A percentile compares a stretch with the other conserved stretches of the same genome.
phyloP scores from a whole-genome alignment of 2,113 vertebrate species.

The Garra rufa region DNA sequence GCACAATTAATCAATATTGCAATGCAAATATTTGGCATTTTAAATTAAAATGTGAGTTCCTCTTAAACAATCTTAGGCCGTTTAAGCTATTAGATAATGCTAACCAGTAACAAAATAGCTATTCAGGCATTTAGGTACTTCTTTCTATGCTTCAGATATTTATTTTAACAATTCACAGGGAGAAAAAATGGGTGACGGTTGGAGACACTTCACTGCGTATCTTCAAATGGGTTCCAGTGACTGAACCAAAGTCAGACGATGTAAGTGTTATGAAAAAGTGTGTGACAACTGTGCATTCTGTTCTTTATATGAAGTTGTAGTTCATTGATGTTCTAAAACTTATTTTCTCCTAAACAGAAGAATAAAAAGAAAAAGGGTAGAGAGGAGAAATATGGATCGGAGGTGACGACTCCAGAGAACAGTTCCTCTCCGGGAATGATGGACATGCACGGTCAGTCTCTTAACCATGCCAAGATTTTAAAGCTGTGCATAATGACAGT shows the following conservation, averaged over 20 bases:
- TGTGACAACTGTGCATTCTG: background rate
- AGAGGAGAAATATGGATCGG: slow-evolving; percentile 94
- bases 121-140: background rate
- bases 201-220: slow-evolving; percentile 96
- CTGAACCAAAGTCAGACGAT: slow-evolving; percentile 94
- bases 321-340: background rate
- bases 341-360: slow-evolving; percentile 77
- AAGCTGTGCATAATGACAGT: background rate
- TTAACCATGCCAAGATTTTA: background rate
- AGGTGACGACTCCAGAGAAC: slow-evolving; percentile 95
- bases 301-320: background rate
- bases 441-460: slow-evolving; percentile 92
- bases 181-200: slow-evolving; percentile 99
- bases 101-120: background rate
- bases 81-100: background rate
- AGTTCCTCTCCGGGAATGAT: slow-evolving; percentile 98
- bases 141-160: background rate
- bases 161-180: slow-evolving; percentile 75
- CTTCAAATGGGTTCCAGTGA: slow-evolving; percentile 99
- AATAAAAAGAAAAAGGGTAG: slow-evolving; percentile 97
- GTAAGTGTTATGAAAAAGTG: slow-evolving; percentile 74
- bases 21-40: background rate
- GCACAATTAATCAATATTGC: background rate
- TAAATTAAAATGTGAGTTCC: background rate
- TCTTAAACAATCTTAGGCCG: background rate